Conservation (phyloP, 2,113 vertebrate species). For the Cyprinus carpio region DNA sequence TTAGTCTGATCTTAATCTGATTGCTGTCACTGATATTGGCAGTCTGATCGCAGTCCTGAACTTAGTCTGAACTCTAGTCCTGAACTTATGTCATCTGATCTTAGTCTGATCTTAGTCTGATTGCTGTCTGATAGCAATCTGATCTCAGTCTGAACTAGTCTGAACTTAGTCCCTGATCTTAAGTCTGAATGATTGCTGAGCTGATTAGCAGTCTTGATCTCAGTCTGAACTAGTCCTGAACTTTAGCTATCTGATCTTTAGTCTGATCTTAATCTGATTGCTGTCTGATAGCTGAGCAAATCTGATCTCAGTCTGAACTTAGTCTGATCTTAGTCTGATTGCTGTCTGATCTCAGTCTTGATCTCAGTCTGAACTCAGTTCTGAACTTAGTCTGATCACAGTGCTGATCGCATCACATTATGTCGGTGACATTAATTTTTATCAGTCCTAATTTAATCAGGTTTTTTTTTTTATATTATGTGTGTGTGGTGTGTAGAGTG, state of each 20-base stretch:
- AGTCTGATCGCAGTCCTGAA: too few relatives aligned
- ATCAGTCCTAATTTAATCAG: neutral
- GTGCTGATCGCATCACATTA: too few relatives aligned
- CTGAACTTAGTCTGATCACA: too few relatives aligned
- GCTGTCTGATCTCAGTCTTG: neutral
- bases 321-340: neutral
- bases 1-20: neutral
- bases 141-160: neutral
- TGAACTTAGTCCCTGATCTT: too few relatives aligned
- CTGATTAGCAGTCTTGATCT: too few relatives aligned
- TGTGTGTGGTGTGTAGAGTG: conserved; percentile 63
- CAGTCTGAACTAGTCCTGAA: neutral
- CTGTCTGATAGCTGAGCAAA: neutral
- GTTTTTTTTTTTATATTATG: neutral
- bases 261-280: neutral
- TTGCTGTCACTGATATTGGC: too few relatives aligned
- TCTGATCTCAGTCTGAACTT: too few relatives aligned
- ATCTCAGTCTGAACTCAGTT: too few relatives aligned
- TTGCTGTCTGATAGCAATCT: neutral
- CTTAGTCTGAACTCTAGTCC: too few relatives aligned
- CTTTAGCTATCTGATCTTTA: neutral
- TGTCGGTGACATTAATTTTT: neutral
- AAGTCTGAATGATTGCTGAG: too few relatives aligned
- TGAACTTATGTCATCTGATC: too few relatives aligned
- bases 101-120: neutral